A percentile compares a stretch with the other conserved stretches of the same genome.
These are phyloP conservation scores for Hafferia zeledoni DNA, from an alignment of 2,797 vertebrate species.

Conservation along the genomic window DNA sequence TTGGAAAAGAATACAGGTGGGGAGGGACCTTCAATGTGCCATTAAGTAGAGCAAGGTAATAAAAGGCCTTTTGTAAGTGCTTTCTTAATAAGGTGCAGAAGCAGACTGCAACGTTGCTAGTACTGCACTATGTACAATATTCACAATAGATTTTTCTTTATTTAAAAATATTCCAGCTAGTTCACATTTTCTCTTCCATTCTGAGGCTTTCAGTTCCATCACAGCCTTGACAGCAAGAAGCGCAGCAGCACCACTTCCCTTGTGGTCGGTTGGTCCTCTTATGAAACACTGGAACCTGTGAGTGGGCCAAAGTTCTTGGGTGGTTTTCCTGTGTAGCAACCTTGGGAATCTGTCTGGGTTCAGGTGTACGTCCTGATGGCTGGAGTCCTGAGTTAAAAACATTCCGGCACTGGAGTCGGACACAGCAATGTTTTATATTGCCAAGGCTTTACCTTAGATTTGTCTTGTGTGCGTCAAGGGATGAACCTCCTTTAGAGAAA, in stretches of 20 bases:
- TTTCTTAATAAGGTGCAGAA: constrained; percentile 92
- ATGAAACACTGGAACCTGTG: constrained; percentile 68
- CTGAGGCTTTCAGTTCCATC: constrained; percentile 76
- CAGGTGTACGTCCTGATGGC: constrained; percentile 62
- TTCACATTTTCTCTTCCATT: constrained; percentile 83
- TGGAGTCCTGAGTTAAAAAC: constrained; percentile 83
- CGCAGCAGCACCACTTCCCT: constrained; percentile 70
- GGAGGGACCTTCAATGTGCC: constrained; percentile 67
- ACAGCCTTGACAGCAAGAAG: constrained; percentile 74
- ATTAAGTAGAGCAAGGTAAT: constrained; percentile 76
- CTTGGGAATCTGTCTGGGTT: constrained; percentile 71
- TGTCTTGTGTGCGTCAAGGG: constrained; percentile 70
- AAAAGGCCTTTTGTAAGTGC: constrained; percentile 82
- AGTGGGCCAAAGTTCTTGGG: constrained; percentile 61
- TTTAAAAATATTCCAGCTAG: constrained; percentile 80
- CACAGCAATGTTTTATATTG: constrained; percentile 71
- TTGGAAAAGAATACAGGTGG: constrained; percentile 55
- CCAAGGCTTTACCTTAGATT: constrained; percentile 75
- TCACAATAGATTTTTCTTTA: constrained; percentile 78
- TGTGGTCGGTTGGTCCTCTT: constrained; percentile 73
- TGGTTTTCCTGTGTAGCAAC: constrained; percentile 48
- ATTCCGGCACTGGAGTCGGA: constrained; percentile 71
- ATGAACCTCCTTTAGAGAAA: constrained; percentile 68
- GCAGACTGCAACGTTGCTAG: constrained; percentile 81
- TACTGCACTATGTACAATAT: constrained; percentile 88